Evolutionary conservation across 2,797 vertebrate species (phyloP), one percentile per base, ranked within the genome.

Genomic region (Cephalopachus bancanus): DNA sequence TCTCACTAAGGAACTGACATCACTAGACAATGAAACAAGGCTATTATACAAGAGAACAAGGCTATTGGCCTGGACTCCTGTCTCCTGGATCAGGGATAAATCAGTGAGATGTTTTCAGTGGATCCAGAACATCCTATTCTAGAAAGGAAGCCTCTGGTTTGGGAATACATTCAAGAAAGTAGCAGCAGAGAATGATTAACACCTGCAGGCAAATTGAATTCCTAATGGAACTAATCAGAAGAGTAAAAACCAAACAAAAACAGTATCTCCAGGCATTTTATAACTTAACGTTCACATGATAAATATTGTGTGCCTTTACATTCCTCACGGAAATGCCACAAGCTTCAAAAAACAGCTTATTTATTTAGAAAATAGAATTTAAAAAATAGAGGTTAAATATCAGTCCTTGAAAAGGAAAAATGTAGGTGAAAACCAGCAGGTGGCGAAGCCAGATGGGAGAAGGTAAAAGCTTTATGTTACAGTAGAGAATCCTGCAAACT

Each of bases 321-420:
- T 91, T 53, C 65, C 4, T 7, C 2, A 20, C 83, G 49, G 81
- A 83, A 92, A 79, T 80, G 51, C 11, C 4, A 24, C 8, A 11
- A 78, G 28, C 51, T 92, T 95, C 84, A 57, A 76, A 92, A 30
- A 59, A 37, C 26, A 84, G n/a, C 44, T 91, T 78, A 49, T 74
- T 62, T 83, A n/a, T 79, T 75, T 59, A 53, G 62, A 53, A 92
- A 79, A 37, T 17, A 83, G 4, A 57, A 37, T 84, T 79, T 59
- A 55, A 83, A 94, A 92, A 80, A 19, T 64, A 55, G 60, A 72
- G 19, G 5, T 72, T 84, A 93, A 83, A 62, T 7, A 95, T 85
- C 16, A 72, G 12, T 67, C 4, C 65, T 93, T 88, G 64, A 62
- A 88, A 92, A 96, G 49, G 16, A 85, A 85, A 44, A 94, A 89